phyloP scores from a whole-genome alignment of 2,113 vertebrate genomes.

The Pollimyrus isidori region DNA sequence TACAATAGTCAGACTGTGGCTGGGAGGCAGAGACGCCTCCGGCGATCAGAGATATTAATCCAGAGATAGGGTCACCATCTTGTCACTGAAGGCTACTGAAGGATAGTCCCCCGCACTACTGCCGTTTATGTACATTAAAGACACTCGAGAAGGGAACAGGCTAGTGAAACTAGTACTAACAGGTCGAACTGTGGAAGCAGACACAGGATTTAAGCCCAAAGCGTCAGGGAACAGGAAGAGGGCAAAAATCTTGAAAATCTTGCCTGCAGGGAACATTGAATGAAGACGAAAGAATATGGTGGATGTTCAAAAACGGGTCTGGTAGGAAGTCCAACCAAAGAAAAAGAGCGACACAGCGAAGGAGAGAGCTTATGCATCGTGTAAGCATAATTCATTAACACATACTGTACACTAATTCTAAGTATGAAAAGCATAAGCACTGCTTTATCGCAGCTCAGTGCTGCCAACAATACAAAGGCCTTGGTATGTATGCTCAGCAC shows the following conservation, averaged over 20 bases:
- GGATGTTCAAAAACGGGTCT: background rate
- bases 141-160: background rate
- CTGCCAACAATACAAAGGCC: background rate
- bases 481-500: background rate
- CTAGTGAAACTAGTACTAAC: background rate
- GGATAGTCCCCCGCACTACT: background rate
- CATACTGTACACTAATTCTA: background rate
- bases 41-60: background rate
- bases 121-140: background rate
- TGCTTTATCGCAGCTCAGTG: background rate
- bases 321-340: background rate
- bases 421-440: background rate
- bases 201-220: background rate
- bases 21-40: conserved; percentile 19
- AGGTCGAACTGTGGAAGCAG: background rate
- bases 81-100: background rate
- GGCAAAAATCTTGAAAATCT: background rate
- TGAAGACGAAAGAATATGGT: background rate
- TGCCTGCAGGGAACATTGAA: background rate
- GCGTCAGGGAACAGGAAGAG: background rate
- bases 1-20: background rate
- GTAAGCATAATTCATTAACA: background rate
- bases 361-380: background rate
- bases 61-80: background rate
- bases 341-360: background rate